Evolutionary conservation across 2,888 invertebrate species (phyloP), one percentile per base, ranked within the genome.

Genomic region (Chloroclysta siterata): DNA sequence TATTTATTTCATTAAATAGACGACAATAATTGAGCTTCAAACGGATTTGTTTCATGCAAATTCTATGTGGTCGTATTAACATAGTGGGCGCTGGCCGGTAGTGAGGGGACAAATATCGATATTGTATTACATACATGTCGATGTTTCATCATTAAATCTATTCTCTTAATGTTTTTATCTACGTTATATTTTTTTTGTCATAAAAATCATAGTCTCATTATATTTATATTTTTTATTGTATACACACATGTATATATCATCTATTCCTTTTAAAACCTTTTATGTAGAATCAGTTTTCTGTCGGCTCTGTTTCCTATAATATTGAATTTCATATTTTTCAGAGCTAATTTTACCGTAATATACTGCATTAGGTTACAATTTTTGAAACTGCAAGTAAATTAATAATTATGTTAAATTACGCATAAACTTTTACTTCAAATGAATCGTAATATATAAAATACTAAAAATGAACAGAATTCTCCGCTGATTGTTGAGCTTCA

Each of bases 31-130:
- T 84, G 86, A 79, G 76, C 70, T 76, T 67, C 44, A 75, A 74
- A 73, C 73, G 77, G 80, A 87, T 88, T 87, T 86, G 88, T 88
- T 82, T 80, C 77, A 88, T 88, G 88, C 86, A 87, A 88, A 89
- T 88, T 75, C 72, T 46, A 46, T 60, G 68, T 70, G 67, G 46
- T 44, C 33, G 39, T 42, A 86, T 89, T 88, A 84, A 82, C 88
- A 87, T 87, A 87, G 51, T 50, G 14, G 33, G n/a, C 29, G n/a
- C 13, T 53, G 56, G 22, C 13, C 14, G 14, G 7, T 65, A 69
- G 67, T 54, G 67, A 8, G 57, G 66, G 71, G 73, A 69, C 52
- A 72, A 66, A 17, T 53, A 50, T 48, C 50, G 53, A 57, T 57
- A 47, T 29, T 29, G 8, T 28, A 28, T 28, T 48, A 5, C n/a